Base-by-base conservation (phyloP, 1,140 invertebrate species). In the Phymastichus coffea region DNA sequence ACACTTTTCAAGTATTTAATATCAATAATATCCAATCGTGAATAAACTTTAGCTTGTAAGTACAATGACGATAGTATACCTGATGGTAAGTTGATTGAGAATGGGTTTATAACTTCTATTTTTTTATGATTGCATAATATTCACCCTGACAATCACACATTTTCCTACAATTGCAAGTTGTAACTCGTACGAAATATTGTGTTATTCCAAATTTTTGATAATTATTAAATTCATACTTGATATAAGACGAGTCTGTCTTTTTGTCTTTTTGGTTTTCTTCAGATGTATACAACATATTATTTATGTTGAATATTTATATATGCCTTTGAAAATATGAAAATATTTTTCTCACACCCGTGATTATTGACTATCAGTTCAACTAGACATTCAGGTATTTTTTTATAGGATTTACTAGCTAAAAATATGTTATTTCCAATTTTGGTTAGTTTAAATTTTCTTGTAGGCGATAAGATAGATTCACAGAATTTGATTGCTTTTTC, bases 281-380 rank as follows among this genome's bases (percentile, higher is more conserved):
- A 28, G 38, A 19, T 12, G 20, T 30, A 8, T 26, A 38, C 3
- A 54, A 1, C 8, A 41, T 28, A 37, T 26, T 40, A 26, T 30
- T 54, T 17, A 41, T 54, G n/a, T 54, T 4, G 9, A 54, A 28
- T 47, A 7, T 33, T 33, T 33, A n/a, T n/a, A n/a, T n/a, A n/a
- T n/a, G n/a, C n/a, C n/a, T 40, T 40, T 17, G 38, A 15, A 22
- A 52, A 37, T 10, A 7, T 23, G 6, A 4, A n/a, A 14, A 30
- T 25, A 30, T 28, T 41, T 28, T 17, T 17, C 4, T 17, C 1
- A 33, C 28, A 33, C 28, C n/a, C n/a, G n/a, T n/a, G n/a, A n/a
- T n/a, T n/a, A n/a, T n/a, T n/a, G 28, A 33, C 12, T 33, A 33
- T 12, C 28, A 7, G 28, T 7, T 33, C 6, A 33, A 33, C 12